These are phyloP conservation scores for Cataglyphis rosenhaueri DNA, from an alignment of 2,888 invertebrate genomes.

Conservation along the genomic window DNA sequence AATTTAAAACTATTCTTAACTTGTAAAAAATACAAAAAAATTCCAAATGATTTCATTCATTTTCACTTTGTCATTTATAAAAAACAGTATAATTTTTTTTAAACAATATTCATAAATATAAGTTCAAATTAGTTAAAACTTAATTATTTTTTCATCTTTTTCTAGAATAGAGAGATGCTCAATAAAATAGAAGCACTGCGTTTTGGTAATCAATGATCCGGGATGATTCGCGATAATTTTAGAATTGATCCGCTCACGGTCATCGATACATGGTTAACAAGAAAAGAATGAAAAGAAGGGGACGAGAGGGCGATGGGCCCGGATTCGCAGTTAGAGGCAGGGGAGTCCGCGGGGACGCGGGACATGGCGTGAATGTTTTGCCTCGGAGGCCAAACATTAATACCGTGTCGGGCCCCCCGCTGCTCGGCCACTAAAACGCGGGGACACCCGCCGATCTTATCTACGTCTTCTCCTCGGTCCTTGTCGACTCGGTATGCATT, in stretches of 20 bases:
- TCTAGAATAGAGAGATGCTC: not conserved
- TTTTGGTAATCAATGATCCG: conserved; percentile 37
- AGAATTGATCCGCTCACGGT: conserved; percentile 65
- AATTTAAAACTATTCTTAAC: too few relatives aligned
- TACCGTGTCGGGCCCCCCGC: conserved; percentile 85
- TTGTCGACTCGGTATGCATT: conserved; percentile 84
- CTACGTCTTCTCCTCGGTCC: conserved; percentile 83
- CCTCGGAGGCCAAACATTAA: conserved; percentile 84
- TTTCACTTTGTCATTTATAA: not conserved
- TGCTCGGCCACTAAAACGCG: conserved; percentile 84
- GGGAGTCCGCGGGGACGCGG: conserved; percentile 53
- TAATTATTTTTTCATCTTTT: not conserved
- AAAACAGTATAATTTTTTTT: not conserved
- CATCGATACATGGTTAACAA: conserved; percentile 29
- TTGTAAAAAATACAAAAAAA: not conserved
- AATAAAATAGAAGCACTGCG: not conserved
- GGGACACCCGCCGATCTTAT: conserved; percentile 86
- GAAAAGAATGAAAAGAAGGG: conserved; percentile 21
- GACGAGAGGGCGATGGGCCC: conserved; percentile 27
- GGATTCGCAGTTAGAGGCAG: not conserved
- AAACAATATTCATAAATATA: not conserved
- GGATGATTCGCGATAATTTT: conserved; percentile 58
- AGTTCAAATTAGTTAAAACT: not conserved
- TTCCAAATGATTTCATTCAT: not conserved
- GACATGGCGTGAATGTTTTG: conserved; percentile 80